Evolutionary conservation across 1,140 invertebrate genomes (phyloP).

Genomic region (Lethrus apterus): DNA sequence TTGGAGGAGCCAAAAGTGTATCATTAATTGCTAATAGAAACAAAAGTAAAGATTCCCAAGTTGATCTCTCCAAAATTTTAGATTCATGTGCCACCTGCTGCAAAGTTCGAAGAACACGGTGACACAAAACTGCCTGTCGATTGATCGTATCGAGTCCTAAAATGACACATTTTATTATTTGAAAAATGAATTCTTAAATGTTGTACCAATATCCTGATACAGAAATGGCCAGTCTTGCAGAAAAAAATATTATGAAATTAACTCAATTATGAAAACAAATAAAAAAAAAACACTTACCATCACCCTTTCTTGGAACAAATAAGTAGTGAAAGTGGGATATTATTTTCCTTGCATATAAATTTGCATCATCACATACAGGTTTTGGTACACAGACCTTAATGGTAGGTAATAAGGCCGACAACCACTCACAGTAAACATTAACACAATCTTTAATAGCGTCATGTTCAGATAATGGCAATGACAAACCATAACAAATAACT

Average conservation of each 20-base stretch:
- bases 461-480: conserved; percentile 81
- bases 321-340: conserved; percentile 91
- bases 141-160: conserved; percentile 81
- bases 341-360: conserved; percentile 85
- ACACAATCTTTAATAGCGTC: conserved; percentile 94
- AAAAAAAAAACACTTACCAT: conserved; percentile 56
- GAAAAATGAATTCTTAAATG: background rate
- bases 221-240: conserved; percentile 80
- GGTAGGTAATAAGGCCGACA: conserved; percentile 74
- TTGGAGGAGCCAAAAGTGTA: conserved; percentile 83
- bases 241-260: conserved; percentile 28
- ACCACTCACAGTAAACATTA: conserved; percentile 95
- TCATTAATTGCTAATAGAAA: conserved; percentile 92
- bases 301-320: conserved; percentile 87
- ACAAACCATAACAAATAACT: conserved; percentile 88
- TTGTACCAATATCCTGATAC: conserved; percentile 74
- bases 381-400: conserved; percentile 79
- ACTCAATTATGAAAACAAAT: background rate
- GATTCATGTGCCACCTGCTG: conserved; percentile 82
- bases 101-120: conserved; percentile 83
- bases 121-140: conserved; percentile 90
- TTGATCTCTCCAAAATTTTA: conserved; percentile 68
- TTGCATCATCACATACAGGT: conserved; percentile 81
- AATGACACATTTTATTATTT: conserved; percentile 12
- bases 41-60: conserved; percentile 84